phyloP scores from a whole-genome alignment of 2,888 invertebrate species.

The Hydroisotoma schaefferi region DNA sequence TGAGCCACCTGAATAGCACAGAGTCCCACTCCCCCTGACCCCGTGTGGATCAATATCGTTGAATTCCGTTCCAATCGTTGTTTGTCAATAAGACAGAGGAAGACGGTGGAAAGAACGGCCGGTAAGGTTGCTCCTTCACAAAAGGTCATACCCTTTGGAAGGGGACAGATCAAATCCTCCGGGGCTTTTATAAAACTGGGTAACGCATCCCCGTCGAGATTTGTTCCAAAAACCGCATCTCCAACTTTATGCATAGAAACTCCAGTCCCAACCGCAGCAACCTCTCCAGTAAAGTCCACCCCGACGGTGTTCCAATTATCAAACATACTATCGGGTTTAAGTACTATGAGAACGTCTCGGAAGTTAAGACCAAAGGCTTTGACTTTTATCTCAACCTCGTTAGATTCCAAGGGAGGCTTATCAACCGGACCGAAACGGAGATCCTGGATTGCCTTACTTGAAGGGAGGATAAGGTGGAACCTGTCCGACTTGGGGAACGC shows the following conservation, averaged over 20 bases:
- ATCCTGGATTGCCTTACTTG: constrained; percentile 13
- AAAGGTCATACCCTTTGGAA: constrained; percentile 17
- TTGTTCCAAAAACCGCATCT: constrained; percentile 20
- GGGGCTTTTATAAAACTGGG: constrained; percentile 10
- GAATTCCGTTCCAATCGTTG: constrained; percentile 12
- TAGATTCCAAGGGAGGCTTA: background rate
- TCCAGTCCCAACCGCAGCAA: constrained; percentile 6
- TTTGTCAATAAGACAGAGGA: constrained; percentile 13
- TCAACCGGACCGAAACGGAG: constrained; percentile 11
- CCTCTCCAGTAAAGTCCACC: constrained; percentile 20
- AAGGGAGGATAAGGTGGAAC: constrained; percentile 11
- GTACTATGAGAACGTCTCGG: constrained; percentile 12
- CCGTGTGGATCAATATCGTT: constrained; percentile 8
- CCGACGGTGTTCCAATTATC: constrained; percentile 16
- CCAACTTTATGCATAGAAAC: constrained; percentile 9
- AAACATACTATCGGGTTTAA: constrained; percentile 13
- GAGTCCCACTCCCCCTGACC: constrained; percentile 1
- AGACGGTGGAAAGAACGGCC: constrained; percentile 15
- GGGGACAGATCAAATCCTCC: background rate
- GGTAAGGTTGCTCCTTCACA: constrained; percentile 20
- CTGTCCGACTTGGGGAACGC: background rate
- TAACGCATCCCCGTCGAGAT: constrained; percentile 6
- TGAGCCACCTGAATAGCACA: background rate
- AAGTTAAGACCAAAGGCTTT: constrained; percentile 17
- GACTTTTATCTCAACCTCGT: constrained; percentile 12